Evolutionary conservation across 1,140 invertebrate genomes (phyloP), one percentile per base, ranked within the genome.

Genomic region (Macrosteles quadrilineatus): DNA sequence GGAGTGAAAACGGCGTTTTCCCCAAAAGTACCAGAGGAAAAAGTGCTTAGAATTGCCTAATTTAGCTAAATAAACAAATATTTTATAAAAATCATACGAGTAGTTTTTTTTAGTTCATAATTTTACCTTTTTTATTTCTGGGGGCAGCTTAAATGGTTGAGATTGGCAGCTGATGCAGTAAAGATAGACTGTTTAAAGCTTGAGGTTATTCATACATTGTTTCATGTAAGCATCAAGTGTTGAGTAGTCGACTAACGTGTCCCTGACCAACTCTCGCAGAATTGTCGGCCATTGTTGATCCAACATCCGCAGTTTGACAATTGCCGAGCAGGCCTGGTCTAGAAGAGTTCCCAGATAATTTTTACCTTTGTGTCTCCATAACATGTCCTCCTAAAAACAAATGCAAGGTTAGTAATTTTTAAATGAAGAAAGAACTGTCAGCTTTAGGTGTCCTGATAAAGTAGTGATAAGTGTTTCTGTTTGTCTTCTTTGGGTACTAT

Each of bases 151-250:
- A n/a, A n/a, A n/a, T n/a, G n/a, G n/a, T n/a, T n/a, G n/a, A n/a
- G n/a, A n/a, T n/a, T n/a, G n/a, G n/a, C n/a, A n/a, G n/a, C n/a
- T n/a, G n/a, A n/a, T n/a, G n/a, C n/a, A n/a, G n/a, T n/a, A n/a
- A n/a, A n/a, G n/a, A n/a, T n/a, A n/a, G n/a, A n/a, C n/a, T n/a
- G n/a, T n/a, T 64, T 27, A 64, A 11, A 32, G 59, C 29, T 66
- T 66, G 21, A 66, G 63, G 12, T 45, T 66, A 45, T 50, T 69
- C 57, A 80, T 76, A 68, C 79, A 78, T 67, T 79, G 79, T 76
- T 91, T 90, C 81, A 93, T 88, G 75, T 94, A 93, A 29, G 83
- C 78, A 74, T 93, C 87, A 80, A 94, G 84, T 71, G 93, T 84
- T 9, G 88, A 86, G 76, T 91, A 94, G 79, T 94, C 91, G 25